These are phyloP conservation scores for Halcyon smyrnensis DNA, from an alignment of 2,797 vertebrate genomes.

Conservation along the genomic window DNA sequence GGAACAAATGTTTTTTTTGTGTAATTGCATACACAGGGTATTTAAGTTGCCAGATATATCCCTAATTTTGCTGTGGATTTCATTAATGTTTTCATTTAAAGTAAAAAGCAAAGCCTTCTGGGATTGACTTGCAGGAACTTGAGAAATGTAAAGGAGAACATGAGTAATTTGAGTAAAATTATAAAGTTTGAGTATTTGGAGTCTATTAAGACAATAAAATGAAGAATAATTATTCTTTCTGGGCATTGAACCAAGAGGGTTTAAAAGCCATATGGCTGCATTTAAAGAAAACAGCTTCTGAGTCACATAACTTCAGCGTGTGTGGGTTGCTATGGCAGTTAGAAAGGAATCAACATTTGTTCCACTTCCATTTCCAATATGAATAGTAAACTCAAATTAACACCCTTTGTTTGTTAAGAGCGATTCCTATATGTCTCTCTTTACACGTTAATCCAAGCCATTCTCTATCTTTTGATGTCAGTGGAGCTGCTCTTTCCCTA, in stretches of 20 bases:
- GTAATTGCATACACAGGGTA: neutral
- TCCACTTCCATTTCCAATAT: neutral
- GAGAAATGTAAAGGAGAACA: neutral
- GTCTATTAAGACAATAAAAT: neutral
- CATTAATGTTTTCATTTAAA: neutral
- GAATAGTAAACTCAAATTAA: conserved; percentile 2
- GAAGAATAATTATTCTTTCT: conserved; percentile 17
- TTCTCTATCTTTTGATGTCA: neutral
- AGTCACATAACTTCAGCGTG: conserved; percentile 15
- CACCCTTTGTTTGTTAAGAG: neutral
- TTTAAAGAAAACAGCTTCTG: conserved; percentile 54
- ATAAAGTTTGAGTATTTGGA: neutral
- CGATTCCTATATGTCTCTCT: neutral
- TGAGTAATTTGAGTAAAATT: neutral
- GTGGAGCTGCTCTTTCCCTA: neutral
- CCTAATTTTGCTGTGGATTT: neutral
- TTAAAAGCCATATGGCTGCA: conserved; percentile 62
- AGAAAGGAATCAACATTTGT: conserved; percentile 39
- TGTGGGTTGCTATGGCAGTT: conserved; percentile 60
- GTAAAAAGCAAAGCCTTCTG: neutral
- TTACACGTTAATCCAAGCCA: neutral
- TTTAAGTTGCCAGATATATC: neutral
- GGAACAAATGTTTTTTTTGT: neutral
- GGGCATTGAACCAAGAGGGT: conserved; percentile 18
- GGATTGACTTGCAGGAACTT: neutral